A percentile compares a stretch with the other conserved stretches of the same genome.
These are phyloP conservation scores for Setipinna tenuifilis DNA, from an alignment of 2,797 vertebrate genomes.

Conservation along the genomic window DNA sequence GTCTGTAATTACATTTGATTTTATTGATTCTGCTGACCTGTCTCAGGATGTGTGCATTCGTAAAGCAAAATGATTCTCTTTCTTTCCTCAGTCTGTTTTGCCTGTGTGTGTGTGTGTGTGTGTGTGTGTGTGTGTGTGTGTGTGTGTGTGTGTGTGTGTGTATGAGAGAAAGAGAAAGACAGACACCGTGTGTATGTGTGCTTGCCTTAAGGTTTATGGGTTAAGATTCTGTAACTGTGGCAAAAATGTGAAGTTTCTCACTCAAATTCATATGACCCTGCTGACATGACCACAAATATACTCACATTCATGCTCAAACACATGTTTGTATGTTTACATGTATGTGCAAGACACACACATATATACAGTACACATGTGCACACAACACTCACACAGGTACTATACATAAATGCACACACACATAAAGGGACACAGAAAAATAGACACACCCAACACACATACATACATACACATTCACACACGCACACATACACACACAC, in stretches of 20 bases:
- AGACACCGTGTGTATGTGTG: too few species aligned
- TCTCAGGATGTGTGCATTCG: background rate
- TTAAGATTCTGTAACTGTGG: background rate
- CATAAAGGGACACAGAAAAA: too few species aligned
- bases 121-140: background rate
- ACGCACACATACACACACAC: background rate
- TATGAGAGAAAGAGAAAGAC: too few species aligned
- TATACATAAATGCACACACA: too few species aligned
- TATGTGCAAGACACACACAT: too few species aligned
- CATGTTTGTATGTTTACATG: too few species aligned
- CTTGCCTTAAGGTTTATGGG: background rate
- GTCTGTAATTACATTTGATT: slow-evolving; percentile 2
- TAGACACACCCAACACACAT: background rate
- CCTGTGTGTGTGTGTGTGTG: background rate
- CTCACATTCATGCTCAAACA: too few species aligned
- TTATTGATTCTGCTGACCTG: background rate
- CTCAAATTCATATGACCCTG: background rate
- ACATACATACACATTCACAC: background rate
- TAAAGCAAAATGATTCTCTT: background rate
- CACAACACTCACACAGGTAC: too few species aligned
- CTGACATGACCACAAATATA: background rate
- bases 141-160: too few species aligned
- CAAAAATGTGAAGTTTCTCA: background rate
- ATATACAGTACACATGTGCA: too few species aligned
- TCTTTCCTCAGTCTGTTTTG: background rate